A percentile compares a stretch with the other conserved stretches of the same genome.
Conservation (phyloP, 2,113 vertebrate species). For the Stegostoma tigrinum region DNA sequence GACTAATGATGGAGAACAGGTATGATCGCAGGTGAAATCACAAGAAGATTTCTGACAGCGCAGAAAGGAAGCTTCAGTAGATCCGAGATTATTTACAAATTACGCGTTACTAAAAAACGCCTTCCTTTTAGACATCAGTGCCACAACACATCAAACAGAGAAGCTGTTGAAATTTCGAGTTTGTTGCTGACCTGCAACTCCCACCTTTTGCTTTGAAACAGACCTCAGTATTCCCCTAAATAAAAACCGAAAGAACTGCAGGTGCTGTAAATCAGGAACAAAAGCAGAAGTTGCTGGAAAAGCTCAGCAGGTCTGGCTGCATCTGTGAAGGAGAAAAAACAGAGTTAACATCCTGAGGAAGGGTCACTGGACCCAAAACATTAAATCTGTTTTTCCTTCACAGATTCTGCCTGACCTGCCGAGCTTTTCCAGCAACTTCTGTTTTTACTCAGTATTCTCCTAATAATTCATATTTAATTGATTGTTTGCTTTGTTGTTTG, state of each 20-base stretch:
- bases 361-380: too few species aligned
- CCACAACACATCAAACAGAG: background rate
- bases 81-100: background rate
- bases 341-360: too few species aligned
- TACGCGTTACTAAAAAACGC: background rate
- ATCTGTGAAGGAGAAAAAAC: too few species aligned
- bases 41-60: background rate
- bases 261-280: too few species aligned
- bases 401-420: too few species aligned
- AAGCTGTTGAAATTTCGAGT: background rate
- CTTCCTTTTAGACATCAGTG: background rate
- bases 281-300: too few species aligned
- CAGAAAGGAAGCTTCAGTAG: background rate
- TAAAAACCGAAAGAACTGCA: too few species aligned
- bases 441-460: background rate
- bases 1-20: too few species aligned
- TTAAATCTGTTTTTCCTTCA: too few species aligned
- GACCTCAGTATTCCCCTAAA: background rate
- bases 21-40: background rate
- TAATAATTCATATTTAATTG: background rate
- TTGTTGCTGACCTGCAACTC: background rate
- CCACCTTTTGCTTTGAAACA: background rate
- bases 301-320: too few species aligned
- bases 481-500: background rate
- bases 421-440: too few species aligned